Base-by-base conservation (phyloP, 1,140 invertebrate genomes). In the Lepidurus apus region DNA sequence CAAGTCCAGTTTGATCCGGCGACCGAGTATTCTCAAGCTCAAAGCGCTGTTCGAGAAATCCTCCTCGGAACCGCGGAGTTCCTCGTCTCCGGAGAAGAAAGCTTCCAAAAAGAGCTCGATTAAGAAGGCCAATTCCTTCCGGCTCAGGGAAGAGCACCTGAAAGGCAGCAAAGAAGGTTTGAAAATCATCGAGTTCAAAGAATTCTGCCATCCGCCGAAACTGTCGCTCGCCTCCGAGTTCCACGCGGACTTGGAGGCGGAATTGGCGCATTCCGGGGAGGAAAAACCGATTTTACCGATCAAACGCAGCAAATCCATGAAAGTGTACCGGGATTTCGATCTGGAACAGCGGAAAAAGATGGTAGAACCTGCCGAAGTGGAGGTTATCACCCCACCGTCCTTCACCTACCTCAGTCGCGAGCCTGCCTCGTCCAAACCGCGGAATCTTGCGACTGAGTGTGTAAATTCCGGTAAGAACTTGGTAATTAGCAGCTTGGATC, bases 21-120 rank as follows among this genome's bases (percentile, higher is more conserved):
- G 85, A 78, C 85, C 86, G 11, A 87, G 86, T 78, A 87, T 87
- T 79, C 83, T 85, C 0, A 86, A 86, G 79, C 81, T 87, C 21
- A 86, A 85, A 81, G 84, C 86, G 21, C 80, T 87, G n/a, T 88
- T 87, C 84, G 87, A 88, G 81, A 84, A 82, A 79, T 79, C 78
- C 45, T 65, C 34, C 21, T 74, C 78, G 3, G 78, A 79, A 73
- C 78, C 79, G 73, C 79, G 82, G 26, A 80, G 42, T 11, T 79
- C 34, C 7, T 42, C 17, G 24, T 43, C 73, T 21, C 81, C 81
- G 78, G 78, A 79, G 43, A 79, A 82, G 78, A 79, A 80, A 47
- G 45, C 74, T 11, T 74, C 79, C 73, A 81, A 79, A 76, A 76
- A 81, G 75, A 78, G 77, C 74, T 47, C 80, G 43, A 81, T 80